Base-by-base conservation (phyloP, 1,140 invertebrate species). In the Panagrolaimus sp. region DNA sequence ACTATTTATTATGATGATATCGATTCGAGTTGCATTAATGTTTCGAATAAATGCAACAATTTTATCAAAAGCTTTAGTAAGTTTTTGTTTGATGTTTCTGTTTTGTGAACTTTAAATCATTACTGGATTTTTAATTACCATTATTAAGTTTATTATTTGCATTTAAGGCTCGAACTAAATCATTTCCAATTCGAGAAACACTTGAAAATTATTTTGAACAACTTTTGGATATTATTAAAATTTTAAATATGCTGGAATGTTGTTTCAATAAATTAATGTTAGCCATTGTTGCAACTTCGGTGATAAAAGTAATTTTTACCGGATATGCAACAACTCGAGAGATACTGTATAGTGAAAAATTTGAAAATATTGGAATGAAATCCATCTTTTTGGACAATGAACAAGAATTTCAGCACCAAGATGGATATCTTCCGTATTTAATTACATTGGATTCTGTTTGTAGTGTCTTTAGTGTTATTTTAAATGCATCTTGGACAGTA, bases 1-100 rank as follows among this genome's bases (percentile, higher is more conserved):
- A 58, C 17, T 58, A 21, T 26, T 58, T 28, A 58, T 58, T 4
- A 58, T 58, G 52, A 58, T 58, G 52, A 58, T 58, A 2, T 58
- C 52, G 14, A 58, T 58, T 28, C 52, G 52, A 58, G 28, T 58
- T 28, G 52, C 52, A 28, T 21, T 28, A 21, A 58, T 58, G 52
- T 58, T 58, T 28, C 52, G 28, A 58, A 58, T 58, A 12, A 28
- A 58, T 26, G 28, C 52, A 14, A 58, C 21, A 21, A 21, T 26
- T 12, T 14, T 58, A 8, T 12, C 32, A 38, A 38, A 38, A 38
- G 32, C 32, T 38, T 38, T 38, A 7, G 32, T 38, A 38, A 38
- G 2, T 38, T 38, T 38, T 38, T 38, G 7, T 38, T 4, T 4
- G 2, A 38, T 38, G 7, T 38, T 38, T 38, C 7, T 38, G 7